Conservation (phyloP, 2,113 vertebrate genomes). For the Eolophus roseicapilla region DNA sequence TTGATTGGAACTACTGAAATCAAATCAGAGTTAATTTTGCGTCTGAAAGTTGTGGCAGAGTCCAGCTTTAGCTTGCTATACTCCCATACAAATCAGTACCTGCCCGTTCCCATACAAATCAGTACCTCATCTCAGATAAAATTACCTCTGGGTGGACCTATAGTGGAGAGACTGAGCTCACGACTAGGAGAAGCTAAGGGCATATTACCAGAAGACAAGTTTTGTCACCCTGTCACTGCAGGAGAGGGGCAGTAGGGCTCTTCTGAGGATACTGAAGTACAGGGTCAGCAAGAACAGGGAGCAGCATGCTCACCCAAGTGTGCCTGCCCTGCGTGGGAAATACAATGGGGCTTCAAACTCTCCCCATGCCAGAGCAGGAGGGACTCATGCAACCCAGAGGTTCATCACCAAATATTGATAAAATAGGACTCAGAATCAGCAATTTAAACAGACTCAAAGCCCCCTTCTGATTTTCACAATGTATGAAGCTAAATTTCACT, state of each 20-base stretch:
- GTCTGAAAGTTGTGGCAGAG: fast-evolving
- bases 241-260: not conserved
- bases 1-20: not conserved
- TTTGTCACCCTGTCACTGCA: fast-evolving
- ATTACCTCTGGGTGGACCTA: not conserved
- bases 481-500: not conserved
- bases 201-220: not conserved
- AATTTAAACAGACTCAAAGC: not conserved
- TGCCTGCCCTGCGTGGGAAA: not conserved
- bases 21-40: not conserved
- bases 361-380: not conserved
- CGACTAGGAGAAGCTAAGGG: not conserved
- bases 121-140: not conserved
- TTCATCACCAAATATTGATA: not conserved
- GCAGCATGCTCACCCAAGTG: fast-evolving
- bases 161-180: not conserved
- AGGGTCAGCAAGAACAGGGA: fast-evolving
- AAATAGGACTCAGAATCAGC: not conserved
- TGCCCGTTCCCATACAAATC: not conserved
- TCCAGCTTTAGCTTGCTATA: not conserved
- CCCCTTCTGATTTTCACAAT: not conserved
- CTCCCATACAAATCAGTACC: not conserved
- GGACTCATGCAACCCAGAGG: not conserved
- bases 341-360: not conserved
- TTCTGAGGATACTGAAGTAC: fast-evolving